phyloP scores from a whole-genome alignment of 1,140 invertebrate species.

The Drosophila insularis region DNA sequence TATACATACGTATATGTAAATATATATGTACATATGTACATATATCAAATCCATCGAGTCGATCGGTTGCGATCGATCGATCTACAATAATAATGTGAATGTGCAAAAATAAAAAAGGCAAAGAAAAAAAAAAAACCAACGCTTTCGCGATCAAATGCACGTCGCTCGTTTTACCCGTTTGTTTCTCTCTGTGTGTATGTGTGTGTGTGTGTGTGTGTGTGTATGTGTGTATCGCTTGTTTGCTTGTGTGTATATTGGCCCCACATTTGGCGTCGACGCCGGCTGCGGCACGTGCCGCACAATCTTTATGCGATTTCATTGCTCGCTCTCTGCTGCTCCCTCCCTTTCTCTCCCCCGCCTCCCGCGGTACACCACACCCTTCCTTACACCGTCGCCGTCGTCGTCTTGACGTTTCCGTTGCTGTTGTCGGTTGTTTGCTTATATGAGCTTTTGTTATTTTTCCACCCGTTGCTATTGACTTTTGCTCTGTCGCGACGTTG shows the following conservation, averaged over 20 bases:
- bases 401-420: constrained; percentile 27
- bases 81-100: constrained; percentile 5
- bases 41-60: background rate
- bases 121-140: background rate
- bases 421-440: constrained; percentile 44
- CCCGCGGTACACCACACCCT: background rate
- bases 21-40: background rate
- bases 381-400: background rate
- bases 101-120: constrained; percentile 8
- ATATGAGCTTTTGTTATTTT: constrained; percentile 59
- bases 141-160: constrained; percentile 73
- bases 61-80: background rate
- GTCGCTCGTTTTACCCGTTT: constrained; percentile 41
- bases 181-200: background rate
- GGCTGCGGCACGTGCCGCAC: constrained; percentile 67
- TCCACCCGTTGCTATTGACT: constrained; percentile 54
- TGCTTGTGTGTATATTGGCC: constrained; percentile 51
- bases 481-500: constrained; percentile 52
- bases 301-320: constrained; percentile 62
- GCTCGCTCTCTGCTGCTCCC: constrained; percentile 19
- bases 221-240: constrained; percentile 20
- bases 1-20: constrained; percentile 26
- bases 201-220: background rate
- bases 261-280: constrained; percentile 61
- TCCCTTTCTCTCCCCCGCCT: background rate